phyloP scores from a whole-genome alignment of 2,797 vertebrate genomes.

The Graptemys geographica region DNA sequence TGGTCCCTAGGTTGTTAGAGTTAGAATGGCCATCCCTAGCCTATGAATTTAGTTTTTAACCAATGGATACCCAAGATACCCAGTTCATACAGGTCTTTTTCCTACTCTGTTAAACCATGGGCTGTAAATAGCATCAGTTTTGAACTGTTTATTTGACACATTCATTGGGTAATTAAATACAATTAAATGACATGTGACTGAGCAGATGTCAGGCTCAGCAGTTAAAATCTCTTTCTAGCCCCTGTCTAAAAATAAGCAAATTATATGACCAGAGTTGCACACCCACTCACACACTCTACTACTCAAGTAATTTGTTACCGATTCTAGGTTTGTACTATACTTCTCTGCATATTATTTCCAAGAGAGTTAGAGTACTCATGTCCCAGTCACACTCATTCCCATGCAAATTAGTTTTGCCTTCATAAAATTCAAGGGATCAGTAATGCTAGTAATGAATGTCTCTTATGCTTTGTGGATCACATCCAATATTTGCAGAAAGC shows the following conservation, averaged over 20 bases:
- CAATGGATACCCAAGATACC: neutral
- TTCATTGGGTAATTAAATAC: neutral
- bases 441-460: neutral
- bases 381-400: neutral
- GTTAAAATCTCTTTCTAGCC: neutral
- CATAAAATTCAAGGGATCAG: neutral
- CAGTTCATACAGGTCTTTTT: neutral
- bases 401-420: neutral
- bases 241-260: neutral
- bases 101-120: neutral
- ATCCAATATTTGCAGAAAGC: slow-evolving; percentile 6
- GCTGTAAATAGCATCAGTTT: neutral
- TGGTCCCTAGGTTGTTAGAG: neutral
- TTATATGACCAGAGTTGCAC: neutral
- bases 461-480: slow-evolving; percentile 15
- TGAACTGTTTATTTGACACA: neutral
- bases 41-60: neutral
- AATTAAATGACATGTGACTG: neutral
- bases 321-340: neutral
- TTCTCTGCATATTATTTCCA: neutral
- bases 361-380: neutral
- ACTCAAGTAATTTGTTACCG: neutral
- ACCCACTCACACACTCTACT: neutral
- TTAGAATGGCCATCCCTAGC: neutral
- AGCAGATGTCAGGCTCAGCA: neutral